These are phyloP conservation scores for Protobothrops mucrosquamatus DNA, from an alignment of 2,113 vertebrate genomes.

Conservation along the genomic window DNA sequence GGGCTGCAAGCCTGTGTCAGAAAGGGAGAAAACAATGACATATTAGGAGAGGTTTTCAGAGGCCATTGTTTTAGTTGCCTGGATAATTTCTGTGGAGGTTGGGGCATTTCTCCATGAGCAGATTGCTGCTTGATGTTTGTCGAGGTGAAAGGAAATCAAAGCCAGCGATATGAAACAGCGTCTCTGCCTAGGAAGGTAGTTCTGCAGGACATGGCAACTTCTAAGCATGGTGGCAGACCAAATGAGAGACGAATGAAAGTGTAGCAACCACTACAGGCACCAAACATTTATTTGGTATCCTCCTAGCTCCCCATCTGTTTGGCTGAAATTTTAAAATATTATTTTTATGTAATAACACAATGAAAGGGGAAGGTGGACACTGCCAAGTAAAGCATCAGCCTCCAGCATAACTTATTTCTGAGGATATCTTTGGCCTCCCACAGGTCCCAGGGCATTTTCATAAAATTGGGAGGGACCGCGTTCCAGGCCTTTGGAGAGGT, in stretches of 20 bases:
- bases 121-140: neutral
- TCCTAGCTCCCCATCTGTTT: neutral
- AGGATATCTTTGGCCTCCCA: neutral
- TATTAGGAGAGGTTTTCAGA: neutral
- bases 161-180: neutral
- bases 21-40: neutral
- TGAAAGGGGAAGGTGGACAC: neutral
- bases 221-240: too few species aligned
- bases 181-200: neutral
- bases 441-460: neutral
- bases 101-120: neutral
- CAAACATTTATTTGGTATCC: neutral
- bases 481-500: neutral
- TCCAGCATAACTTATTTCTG: neutral
- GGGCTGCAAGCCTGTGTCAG: slow-evolving; percentile 87
- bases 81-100: neutral
- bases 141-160: neutral
- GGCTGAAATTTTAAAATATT: neutral
- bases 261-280: neutral
- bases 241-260: neutral
- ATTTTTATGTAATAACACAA: neutral
- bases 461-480: neutral
- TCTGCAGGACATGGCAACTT: neutral
- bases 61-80: neutral
- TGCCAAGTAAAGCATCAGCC: neutral